Percentiles rank a stretch among this genome's conserved stretches.
phyloP scores from a whole-genome alignment of 2,113 vertebrate genomes.

The Camelus dromedarius region DNA sequence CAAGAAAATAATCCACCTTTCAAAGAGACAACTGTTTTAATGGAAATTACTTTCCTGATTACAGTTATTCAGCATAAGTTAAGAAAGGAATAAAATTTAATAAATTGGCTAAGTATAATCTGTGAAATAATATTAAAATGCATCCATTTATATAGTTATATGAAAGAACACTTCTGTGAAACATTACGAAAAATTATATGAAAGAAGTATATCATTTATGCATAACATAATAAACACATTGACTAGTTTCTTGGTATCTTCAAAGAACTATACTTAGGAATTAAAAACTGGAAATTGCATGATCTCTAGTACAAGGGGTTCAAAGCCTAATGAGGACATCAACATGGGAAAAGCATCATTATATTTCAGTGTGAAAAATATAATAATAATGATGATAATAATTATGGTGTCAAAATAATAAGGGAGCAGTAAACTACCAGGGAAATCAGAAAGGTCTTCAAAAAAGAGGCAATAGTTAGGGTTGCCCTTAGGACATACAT shows the following conservation, averaged over 20 bases:
- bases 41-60: not conserved
- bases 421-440: not conserved
- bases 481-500: not conserved
- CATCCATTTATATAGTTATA: conserved; percentile 1
- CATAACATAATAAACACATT: not conserved
- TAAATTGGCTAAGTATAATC: not conserved
- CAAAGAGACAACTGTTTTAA: not conserved
- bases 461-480: not conserved
- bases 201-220: not conserved
- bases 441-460: not conserved
- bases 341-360: not conserved
- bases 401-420: not conserved
- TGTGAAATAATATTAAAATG: conserved; percentile 1
- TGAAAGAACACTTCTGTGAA: not conserved
- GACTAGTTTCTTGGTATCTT: not conserved
- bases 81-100: conserved; percentile 8
- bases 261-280: conserved; percentile 15
- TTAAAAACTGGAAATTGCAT: not conserved
- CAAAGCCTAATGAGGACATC: not conserved
- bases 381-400: not conserved
- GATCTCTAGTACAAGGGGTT: not conserved
- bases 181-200: not conserved
- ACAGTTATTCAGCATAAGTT: not conserved
- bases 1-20: conserved; percentile 16
- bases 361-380: not conserved